Conservation (phyloP, 2,113 vertebrate species). For the Phocoena phocoena region DNA sequence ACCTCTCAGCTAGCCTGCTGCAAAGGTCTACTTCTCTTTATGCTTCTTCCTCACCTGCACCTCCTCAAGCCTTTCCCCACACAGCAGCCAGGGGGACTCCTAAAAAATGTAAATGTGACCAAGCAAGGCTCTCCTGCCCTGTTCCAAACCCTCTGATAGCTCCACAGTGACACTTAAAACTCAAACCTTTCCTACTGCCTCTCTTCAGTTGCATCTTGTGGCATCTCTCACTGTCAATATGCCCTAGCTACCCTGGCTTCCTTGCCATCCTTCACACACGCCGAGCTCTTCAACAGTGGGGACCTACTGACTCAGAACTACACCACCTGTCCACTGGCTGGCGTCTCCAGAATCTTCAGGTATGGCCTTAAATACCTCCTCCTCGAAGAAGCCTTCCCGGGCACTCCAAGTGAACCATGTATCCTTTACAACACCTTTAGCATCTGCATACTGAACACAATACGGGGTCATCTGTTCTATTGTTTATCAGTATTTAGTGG, state of each 20-base stretch:
- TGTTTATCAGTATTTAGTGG: not conserved
- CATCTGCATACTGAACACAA: not conserved
- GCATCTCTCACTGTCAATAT: fast-evolving
- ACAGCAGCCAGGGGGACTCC: not conserved
- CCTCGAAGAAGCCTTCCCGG: not conserved
- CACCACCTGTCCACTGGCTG: fast-evolving
- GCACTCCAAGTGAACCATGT: not conserved
- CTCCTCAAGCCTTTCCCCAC: not conserved
- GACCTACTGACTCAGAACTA: not conserved
- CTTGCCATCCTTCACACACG: not conserved
- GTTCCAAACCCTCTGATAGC: not conserved
- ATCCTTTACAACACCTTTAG: not conserved
- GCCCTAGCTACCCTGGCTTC: not conserved
- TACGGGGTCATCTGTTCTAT: fast-evolving
- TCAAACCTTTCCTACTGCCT: not conserved
- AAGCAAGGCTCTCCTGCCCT: not conserved
- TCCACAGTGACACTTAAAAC: not conserved
- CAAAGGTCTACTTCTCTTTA: too few species aligned
- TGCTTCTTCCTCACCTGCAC: fast-evolving
- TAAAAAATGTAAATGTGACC: not conserved
- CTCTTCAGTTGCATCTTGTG: fast-evolving
- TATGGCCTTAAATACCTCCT: not conserved
- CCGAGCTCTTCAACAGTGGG: fast-evolving
- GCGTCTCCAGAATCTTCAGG: too few species aligned
- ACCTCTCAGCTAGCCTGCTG: too few species aligned